phyloP scores from a whole-genome alignment of 2,797 vertebrate genomes.

The Phoeniculus purpureus region DNA sequence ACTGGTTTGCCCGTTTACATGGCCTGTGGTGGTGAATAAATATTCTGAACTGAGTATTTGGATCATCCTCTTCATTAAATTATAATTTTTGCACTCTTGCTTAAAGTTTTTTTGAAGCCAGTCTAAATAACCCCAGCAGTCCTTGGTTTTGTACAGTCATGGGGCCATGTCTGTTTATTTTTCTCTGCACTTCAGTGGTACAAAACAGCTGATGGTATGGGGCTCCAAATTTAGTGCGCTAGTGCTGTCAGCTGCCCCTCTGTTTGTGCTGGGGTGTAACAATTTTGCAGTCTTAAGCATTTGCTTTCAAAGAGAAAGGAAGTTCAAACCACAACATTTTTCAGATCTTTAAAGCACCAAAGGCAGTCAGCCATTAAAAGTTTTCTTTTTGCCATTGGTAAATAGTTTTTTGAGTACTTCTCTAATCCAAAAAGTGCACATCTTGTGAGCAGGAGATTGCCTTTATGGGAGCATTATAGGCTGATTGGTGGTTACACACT shows the following conservation, averaged over 20 bases:
- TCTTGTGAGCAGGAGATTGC: neutral
- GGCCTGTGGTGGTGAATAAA: neutral
- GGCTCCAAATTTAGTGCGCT: neutral
- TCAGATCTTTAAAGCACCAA: neutral
- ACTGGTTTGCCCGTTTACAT: neutral
- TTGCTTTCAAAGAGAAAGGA: slow-evolving; percentile 17
- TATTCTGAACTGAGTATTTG: neutral
- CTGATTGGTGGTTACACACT: neutral
- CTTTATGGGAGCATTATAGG: neutral
- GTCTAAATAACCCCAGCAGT: neutral
- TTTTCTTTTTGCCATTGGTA: neutral
- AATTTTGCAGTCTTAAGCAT: neutral
- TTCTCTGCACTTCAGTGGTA: neutral
- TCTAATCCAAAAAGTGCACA: neutral
- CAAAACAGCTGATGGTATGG: neutral
- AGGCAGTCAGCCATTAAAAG: neutral
- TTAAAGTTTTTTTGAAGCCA: neutral
- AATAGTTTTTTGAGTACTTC: neutral
- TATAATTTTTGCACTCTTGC: neutral
- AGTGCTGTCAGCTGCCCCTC: neutral
- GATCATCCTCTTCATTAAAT: neutral
- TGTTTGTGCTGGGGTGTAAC: neutral
- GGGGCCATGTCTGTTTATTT: neutral
- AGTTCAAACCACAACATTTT: neutral
- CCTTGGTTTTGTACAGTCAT: neutral